Percentiles rank a stretch among this genome's conserved stretches.
phyloP scores from a whole-genome alignment of 2,888 invertebrate genomes.

The Orthosia gracilis region DNA sequence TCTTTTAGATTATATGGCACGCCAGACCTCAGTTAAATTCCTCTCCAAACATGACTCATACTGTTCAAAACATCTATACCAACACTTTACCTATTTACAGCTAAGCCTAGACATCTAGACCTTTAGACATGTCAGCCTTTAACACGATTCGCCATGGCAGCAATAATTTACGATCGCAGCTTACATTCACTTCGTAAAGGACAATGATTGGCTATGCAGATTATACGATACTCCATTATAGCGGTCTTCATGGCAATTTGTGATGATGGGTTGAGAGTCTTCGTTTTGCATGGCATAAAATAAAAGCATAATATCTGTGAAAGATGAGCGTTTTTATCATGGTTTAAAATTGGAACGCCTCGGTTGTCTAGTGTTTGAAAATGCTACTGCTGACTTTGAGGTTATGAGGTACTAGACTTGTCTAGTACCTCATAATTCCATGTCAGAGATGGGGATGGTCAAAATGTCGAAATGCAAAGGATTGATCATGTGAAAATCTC shows the following conservation, averaged over 20 bases:
- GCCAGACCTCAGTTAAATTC: not conserved
- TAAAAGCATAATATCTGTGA: too few species aligned
- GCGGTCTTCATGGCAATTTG: constrained; percentile 14
- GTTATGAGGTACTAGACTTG: too few species aligned
- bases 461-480: too few species aligned
- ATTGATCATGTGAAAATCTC: too few species aligned
- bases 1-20: not conserved
- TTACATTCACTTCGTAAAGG: constrained; percentile 61
- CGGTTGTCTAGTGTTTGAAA: too few species aligned
- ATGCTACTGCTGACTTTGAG: too few species aligned
- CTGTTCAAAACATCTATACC: not conserved
- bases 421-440: too few species aligned
- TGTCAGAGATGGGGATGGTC: too few species aligned
- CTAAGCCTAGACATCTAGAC: constrained; percentile 16
- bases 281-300: too few species aligned
- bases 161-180: constrained; percentile 54
- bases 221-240: not conserved
- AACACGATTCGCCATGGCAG: constrained; percentile 34
- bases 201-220: constrained; percentile 33
- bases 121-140: constrained; percentile 32
- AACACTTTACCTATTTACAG: not conserved
- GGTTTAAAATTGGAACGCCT: too few species aligned
- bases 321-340: too few species aligned
- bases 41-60: not conserved
- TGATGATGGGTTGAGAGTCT: not conserved